Base-by-base conservation (phyloP, 2,797 vertebrate species). In the Moxostoma hubbsi region DNA sequence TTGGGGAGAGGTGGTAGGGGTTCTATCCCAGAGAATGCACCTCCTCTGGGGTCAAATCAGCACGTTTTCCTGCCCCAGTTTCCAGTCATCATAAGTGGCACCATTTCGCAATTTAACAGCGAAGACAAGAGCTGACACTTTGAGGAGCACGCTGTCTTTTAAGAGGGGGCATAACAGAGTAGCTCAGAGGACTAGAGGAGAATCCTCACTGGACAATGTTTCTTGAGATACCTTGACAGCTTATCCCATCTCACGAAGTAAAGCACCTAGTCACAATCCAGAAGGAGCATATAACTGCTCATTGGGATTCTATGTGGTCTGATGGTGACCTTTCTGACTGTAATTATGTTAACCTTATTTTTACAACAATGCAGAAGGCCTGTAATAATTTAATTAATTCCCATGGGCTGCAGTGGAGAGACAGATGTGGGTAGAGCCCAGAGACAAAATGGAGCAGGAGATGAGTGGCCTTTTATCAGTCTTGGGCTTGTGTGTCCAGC, bases 291-390 rank as follows among this genome's bases (percentile, higher is more conserved):
- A 65, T 36, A 65, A 9, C 51, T 6, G 45, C 80, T 82, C 80
- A 84, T 83, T 82, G 36, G 46, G 61, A 84, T 84, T 77, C 79
- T 75, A 58, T 57, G 54, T 59, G 62, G 54, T 59, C 66, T 69
- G 49, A 75, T 64, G 5, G 36, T 75, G 81, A 86, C 85, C 86
- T 85, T 86, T 87, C 70, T 75, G 75, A 67, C 84, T 67, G 13
- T 79, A 80, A 86, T 88, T 81, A 84, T 82, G 75, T 82, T 82
- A 84, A 84, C 81, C 85, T 83, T 87, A 85, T 84, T 88, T 83
- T 83, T 73, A 82, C 83, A 78, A 83, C 84, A 80, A 79, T 79
- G 75, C 79, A 80, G 74, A 73, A 43, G 69, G 81, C 53, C 80
- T 85, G 82, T 74, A 85, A 81, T 81, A 68, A 79, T 83, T 84